These are phyloP conservation scores for Penelope pileata DNA, from an alignment of 2,113 vertebrate genomes.

Conservation along the genomic window DNA sequence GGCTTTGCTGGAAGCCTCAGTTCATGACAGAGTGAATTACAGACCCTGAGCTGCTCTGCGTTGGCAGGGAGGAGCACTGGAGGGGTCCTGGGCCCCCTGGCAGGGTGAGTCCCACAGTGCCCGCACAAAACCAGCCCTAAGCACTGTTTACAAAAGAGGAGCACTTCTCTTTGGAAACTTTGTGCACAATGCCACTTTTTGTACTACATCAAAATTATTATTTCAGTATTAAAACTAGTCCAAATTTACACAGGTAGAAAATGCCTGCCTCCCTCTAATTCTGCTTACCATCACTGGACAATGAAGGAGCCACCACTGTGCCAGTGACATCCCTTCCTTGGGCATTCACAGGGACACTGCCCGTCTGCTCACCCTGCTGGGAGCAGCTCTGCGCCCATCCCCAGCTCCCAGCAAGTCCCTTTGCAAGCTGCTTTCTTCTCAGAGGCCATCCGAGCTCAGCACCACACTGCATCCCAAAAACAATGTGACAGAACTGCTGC, in stretches of 20 bases:
- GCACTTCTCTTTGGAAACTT: fast-evolving
- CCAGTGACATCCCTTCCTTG: neutral
- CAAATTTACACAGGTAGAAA: neutral
- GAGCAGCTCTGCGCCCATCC: neutral
- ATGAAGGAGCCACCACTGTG: neutral
- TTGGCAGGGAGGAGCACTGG: too few relatives aligned
- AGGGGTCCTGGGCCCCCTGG: neutral
- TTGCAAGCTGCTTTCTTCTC: neutral
- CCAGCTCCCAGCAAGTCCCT: neutral
- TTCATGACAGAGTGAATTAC: neutral
- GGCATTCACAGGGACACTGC: neutral
- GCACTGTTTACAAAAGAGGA: neutral
- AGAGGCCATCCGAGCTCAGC: neutral
- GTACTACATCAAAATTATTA: neutral
- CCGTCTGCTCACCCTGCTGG: neutral
- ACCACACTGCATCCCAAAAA: fast-evolving
- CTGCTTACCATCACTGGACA: neutral
- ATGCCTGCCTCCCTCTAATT: neutral
- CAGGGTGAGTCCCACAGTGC: neutral
- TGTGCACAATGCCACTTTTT: neutral
- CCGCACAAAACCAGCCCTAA: neutral
- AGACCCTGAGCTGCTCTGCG: too few relatives aligned
- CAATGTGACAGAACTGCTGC: fast-evolving
- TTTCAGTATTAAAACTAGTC: neutral
- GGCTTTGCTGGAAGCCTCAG: neutral